These are phyloP conservation scores for Antennarius striatus DNA, from an alignment of 2,113 vertebrate genomes.

Conservation along the genomic window DNA sequence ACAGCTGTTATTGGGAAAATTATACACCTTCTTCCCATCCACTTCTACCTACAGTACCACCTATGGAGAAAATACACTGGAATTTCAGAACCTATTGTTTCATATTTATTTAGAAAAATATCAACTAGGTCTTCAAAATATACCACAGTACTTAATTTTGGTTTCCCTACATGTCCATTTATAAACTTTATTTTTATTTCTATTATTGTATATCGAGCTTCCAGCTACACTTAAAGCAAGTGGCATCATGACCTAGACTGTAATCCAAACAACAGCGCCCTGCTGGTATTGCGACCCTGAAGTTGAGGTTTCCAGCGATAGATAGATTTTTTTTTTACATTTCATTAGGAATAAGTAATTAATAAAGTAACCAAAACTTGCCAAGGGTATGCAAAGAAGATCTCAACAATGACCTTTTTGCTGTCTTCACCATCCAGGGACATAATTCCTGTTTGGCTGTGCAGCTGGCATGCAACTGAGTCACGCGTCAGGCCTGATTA, in stretches of 20 bases:
- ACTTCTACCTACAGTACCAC: slow-evolving; percentile 61
- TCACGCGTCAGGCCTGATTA: slow-evolving; percentile 84
- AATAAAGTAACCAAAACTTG: slow-evolving; percentile 56
- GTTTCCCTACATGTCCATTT: neutral
- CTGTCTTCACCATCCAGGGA: slow-evolving; percentile 75
- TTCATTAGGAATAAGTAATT: slow-evolving; percentile 42
- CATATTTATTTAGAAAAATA: slow-evolving; percentile 38
- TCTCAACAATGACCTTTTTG: slow-evolving; percentile 75
- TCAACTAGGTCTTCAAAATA: slow-evolving; percentile 48
- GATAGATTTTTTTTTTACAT: slow-evolving; percentile 19
- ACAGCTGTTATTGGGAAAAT: slow-evolving; percentile 58
- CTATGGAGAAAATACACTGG: slow-evolving; percentile 65
- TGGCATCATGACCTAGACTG: slow-evolving; percentile 65
- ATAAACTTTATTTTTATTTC: neutral
- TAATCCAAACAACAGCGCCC: slow-evolving; percentile 42
- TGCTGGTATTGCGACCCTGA: slow-evolving; percentile 37
- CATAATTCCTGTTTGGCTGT: slow-evolving; percentile 75
- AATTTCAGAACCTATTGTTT: slow-evolving; percentile 54
- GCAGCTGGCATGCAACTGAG: slow-evolving; percentile 81
- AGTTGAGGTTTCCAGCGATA: slow-evolving; percentile 29
- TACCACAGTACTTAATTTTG: slow-evolving; percentile 11
- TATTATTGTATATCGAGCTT: slow-evolving; percentile 24
- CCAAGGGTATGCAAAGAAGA: slow-evolving; percentile 68
- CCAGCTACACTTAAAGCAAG: slow-evolving; percentile 30
- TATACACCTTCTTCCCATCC: slow-evolving; percentile 47